These are phyloP conservation scores for Sebastes hopkinsi DNA, from an alignment of 2,797 vertebrate species.

Conservation along the genomic window DNA sequence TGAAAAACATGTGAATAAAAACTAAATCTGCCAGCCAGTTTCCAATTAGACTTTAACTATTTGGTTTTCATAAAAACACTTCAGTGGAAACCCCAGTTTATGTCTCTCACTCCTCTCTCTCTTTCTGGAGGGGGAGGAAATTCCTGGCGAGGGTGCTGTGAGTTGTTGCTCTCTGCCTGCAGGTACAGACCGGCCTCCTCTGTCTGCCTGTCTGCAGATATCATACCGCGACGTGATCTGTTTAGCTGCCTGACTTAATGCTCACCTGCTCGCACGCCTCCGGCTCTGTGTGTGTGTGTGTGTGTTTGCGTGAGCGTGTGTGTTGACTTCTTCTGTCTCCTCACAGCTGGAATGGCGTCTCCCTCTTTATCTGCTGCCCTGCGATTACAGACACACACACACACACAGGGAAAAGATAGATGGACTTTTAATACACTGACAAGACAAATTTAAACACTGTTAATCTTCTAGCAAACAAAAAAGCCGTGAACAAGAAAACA, in stretches of 20 bases:
- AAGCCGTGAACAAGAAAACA: not conserved
- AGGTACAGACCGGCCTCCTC: constrained; percentile 76
- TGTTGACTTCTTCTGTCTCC: constrained; percentile 59
- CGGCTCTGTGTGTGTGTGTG: constrained; percentile 34
- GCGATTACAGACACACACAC: constrained; percentile 41
- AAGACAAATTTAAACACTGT: constrained; percentile 20
- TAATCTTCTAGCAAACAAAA: constrained; percentile 8
- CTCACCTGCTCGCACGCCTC: constrained; percentile 73
- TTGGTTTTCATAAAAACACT: not conserved
- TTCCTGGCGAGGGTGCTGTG: constrained; percentile 67
- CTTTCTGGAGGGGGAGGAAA: constrained; percentile 49
- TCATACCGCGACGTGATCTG: constrained; percentile 73
- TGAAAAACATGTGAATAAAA: not conserved
- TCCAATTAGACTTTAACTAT: not conserved
- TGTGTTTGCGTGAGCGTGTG: constrained; percentile 24
- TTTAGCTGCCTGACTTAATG: constrained; percentile 77
- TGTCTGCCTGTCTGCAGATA: constrained; percentile 79
- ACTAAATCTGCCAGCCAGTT: not conserved
- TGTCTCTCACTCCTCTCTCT: not conserved
- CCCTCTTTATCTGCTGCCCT: constrained; percentile 64
- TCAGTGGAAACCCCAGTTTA: constrained; percentile 16
- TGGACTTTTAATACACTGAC: constrained; percentile 30
- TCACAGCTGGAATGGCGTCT: constrained; percentile 71
- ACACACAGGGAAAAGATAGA: constrained; percentile 25
- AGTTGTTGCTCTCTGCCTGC: constrained; percentile 70